Evolutionary conservation across 1,140 invertebrate genomes (phyloP), one percentile per base, ranked within the genome.

Genomic region (Himalopsyche phryganea): DNA sequence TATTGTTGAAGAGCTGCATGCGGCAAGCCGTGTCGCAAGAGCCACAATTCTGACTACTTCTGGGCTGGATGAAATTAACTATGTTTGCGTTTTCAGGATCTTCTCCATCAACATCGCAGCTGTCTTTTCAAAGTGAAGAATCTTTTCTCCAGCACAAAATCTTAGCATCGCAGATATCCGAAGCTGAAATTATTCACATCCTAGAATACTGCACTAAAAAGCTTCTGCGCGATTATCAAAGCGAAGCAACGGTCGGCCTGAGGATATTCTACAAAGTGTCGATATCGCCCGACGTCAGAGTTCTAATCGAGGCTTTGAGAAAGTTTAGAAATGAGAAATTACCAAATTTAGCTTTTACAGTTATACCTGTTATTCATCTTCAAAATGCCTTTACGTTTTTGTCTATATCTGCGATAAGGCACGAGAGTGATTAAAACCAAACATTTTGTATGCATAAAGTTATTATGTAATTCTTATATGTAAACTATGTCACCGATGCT

Each of bases 361-460:
- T 89, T 41, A 78, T 92, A 74, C 90, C 90, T 36, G 89, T 89
- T 52, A 81, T 82, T 60, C 84, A 86, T 71, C 77, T 92, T 67
- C 86, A 88, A 70, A 87, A 86, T 74, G 83, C 85, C 61, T 84
- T 84, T 79, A 88, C 86, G 65, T 88, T 89, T 71, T 76, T 91
- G 58, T 90, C 88, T 56, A 84, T 91, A 65, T 87, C 82, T 68
- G 86, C 85, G 32, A 80, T 86, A 28, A 76, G 84, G 60, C 83
- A 85, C 66, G 77, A 81, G 65, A 58, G 42, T 33, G 41, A 45
- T 11, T 54, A 15, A 51, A 4, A 17, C 15, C 23, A 40, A 5
- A 40, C 38, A 5, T 40, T 6, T 13, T 40, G 15, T 5, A 28
- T 28, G 9, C 23, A 9, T 28, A 28, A 28, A 9, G 23, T 28